A percentile compares a stretch with the other conserved stretches of the same genome.
phyloP scores from a whole-genome alignment of 2,888 invertebrate species.

The Deilephila porcellus region DNA sequence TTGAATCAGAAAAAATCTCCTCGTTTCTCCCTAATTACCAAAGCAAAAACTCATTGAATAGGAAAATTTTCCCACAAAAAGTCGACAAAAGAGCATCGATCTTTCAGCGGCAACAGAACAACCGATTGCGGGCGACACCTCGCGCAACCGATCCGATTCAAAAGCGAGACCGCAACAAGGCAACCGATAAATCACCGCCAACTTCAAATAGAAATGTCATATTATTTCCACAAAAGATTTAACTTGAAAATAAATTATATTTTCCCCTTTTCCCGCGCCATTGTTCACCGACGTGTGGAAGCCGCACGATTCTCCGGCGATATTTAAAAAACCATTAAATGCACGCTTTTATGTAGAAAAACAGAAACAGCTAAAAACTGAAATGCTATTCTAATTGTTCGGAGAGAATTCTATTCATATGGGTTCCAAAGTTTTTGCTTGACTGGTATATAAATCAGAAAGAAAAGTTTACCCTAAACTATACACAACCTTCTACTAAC shows the following conservation, averaged over 20 bases:
- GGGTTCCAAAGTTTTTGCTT: too few relatives aligned
- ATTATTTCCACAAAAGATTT: conserved; percentile 86
- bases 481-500: too few relatives aligned
- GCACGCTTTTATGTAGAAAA: conserved; percentile 72
- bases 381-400: conserved; percentile 19
- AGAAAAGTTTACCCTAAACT: too few relatives aligned
- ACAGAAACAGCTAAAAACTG: conserved; percentile 2
- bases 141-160: conserved; percentile 57
- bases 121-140: conserved; percentile 65
- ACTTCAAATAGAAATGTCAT: conserved; percentile 86
- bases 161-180: conserved; percentile 68
- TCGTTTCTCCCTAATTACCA: background rate
- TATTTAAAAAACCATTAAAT: conserved; percentile 84
- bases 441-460: too few relatives aligned
- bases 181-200: conserved; percentile 83
- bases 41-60: conserved; percentile 3
- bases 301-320: conserved; percentile 71
- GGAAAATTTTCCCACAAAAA: conserved; percentile 8
- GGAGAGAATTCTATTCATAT: too few relatives aligned
- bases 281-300: conserved; percentile 83
- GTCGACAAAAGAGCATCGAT: conserved; percentile 50
- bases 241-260: conserved; percentile 85
- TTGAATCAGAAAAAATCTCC: background rate
- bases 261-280: conserved; percentile 77
- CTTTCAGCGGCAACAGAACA: conserved; percentile 54